Evolutionary conservation across 2,797 vertebrate species (phyloP), one percentile per base, ranked within the genome.

Genomic region (Liparis tanakae): DNA sequence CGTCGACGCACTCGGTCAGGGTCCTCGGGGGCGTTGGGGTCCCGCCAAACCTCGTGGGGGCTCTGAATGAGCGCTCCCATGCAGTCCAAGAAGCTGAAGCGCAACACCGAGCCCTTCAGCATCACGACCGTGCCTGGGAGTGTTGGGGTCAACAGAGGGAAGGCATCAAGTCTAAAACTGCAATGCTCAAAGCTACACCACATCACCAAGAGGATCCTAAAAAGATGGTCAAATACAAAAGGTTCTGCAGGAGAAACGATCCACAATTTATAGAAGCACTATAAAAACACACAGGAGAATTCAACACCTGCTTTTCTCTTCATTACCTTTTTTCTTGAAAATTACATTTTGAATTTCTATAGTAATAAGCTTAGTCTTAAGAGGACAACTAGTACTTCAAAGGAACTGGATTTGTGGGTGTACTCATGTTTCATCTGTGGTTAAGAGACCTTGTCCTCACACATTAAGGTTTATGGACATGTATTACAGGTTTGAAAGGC

Each of bases 11-110:
- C 92, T 84, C 96, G 95, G 78, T 99, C 97, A 3, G 94, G 92
- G 14, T 98, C 97, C 57, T 98, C 97, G 0, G 90, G 83, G 39
- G 86, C 92, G 43, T 97, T 96, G 33, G 87, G 92, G 81, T 99
- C 98, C 76, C 94, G 94, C 98, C 98, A 99, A 57, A 96, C 93
- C 92, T 99, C 98, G 0, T 97, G 96, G 0, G 98, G 96, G 6
- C 95, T 94, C 74, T 95, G 96, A 68, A 97, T 94, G 84, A 97
- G 83, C 0, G 89, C 88, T 3, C 98, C 98, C 82, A 86, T 85
- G 88, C 92, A 96, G 90, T 99, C 97, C 95, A 99, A 85, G 86
- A 96, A 98, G 1, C 93, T 93, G 15, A 99, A 96, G 63, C 92
- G 94, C 91, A 99, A 85, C 72, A 99, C 93, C 0, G 97, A 97